Conservation (phyloP, 2,888 invertebrate species). For the Tetragnatha montana region DNA sequence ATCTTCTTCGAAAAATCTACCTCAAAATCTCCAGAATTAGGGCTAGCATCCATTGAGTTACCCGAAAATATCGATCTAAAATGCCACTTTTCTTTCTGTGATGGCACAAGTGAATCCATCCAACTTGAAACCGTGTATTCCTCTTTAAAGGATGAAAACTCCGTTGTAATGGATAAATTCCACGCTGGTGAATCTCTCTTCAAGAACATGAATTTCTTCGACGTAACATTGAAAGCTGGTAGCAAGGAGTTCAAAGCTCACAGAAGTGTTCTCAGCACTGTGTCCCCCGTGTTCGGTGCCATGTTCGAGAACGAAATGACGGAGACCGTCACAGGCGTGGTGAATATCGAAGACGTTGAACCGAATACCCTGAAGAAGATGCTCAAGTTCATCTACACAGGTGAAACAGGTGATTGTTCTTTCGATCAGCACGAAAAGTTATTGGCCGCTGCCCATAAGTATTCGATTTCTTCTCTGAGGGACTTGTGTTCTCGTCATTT, state of each 20-base stretch:
- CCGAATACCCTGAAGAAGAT: not conserved
- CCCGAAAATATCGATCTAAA: too few species aligned
- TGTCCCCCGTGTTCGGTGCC: constrained; percentile 4
- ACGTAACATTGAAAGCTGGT: not conserved
- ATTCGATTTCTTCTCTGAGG: not conserved
- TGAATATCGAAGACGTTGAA: constrained; percentile 6
- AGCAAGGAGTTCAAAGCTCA: not conserved
- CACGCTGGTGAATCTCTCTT: too few species aligned
- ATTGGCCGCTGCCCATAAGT: constrained; percentile 10
- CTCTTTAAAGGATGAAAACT: too few species aligned
- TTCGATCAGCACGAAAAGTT: not conserved
- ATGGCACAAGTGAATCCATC: too few species aligned
- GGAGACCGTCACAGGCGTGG: not conserved
- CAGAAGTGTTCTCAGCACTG: not conserved
- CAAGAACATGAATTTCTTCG: not conserved
- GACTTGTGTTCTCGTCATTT: not conserved
- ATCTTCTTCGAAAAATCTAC: too few species aligned
- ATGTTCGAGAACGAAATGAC: constrained; percentile 19
- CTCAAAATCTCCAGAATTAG: too few species aligned
- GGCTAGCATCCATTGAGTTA: too few species aligned
- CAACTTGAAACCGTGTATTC: too few species aligned
- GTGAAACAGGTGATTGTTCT: not conserved
- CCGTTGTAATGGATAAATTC: too few species aligned
- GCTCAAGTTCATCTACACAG: not conserved
- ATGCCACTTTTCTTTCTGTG: too few species aligned